Evolutionary conservation across 1,140 invertebrate genomes (phyloP).

Genomic region (Zaprionus tsacasi): DNA sequence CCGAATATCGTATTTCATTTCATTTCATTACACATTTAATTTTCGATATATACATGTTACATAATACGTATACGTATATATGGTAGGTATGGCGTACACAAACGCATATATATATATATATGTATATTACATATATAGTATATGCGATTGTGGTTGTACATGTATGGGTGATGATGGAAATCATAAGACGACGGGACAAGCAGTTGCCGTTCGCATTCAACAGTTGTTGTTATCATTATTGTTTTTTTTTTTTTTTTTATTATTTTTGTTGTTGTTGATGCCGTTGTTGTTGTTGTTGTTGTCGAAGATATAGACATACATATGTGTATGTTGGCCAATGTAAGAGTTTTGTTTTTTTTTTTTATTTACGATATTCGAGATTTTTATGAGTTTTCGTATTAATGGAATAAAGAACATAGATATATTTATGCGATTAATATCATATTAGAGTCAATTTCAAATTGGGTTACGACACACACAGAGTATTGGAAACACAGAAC

Average conservation of each 20-base stretch:
- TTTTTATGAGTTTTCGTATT: constrained; percentile 30
- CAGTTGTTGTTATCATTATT: constrained; percentile 49
- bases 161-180: constrained; percentile 70
- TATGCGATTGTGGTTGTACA: constrained; percentile 40
- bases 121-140: constrained; percentile 17
- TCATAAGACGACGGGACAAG: constrained; percentile 72
- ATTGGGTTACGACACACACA: constrained; percentile 50
- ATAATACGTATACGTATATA: constrained; percentile 58
- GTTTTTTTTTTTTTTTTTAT: constrained; percentile 45
- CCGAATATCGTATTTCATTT: constrained; percentile 53
- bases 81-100: constrained; percentile 57
- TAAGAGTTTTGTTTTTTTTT: constrained; percentile 31
- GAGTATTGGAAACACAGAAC: constrained; percentile 52
- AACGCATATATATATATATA: constrained; percentile 36
- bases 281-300: constrained; percentile 63
- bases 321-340: constrained; percentile 57
- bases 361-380: constrained; percentile 19
- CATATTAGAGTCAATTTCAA: constrained; percentile 30
- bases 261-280: constrained; percentile 22
- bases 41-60: constrained; percentile 67
- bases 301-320: constrained; percentile 24
- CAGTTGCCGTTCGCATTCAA: constrained; percentile 77
- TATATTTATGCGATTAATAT: constrained; percentile 67
- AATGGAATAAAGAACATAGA: constrained; percentile 71
- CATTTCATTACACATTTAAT: constrained; percentile 42